These are phyloP conservation scores for Chromoteleia sp. DNA, from an alignment of 2,888 invertebrate species.

Conservation along the genomic window DNA sequence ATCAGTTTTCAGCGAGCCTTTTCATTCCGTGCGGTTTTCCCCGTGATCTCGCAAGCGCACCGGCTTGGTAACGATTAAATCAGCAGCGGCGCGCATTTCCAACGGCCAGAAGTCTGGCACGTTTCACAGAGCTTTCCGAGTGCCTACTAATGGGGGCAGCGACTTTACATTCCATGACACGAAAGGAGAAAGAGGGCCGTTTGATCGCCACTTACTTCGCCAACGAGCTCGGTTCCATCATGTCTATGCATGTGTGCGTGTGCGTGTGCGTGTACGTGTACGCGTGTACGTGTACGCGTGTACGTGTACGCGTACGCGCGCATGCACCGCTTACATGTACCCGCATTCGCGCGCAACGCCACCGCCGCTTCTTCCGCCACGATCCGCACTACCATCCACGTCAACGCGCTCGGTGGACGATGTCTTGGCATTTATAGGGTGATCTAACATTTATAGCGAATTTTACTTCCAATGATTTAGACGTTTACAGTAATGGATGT, in stretches of 20 bases:
- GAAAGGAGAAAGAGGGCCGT: slow-evolving; percentile 61
- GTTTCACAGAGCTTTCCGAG: slow-evolving; percentile 67
- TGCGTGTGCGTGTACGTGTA: background rate
- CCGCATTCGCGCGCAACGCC: background rate
- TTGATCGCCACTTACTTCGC: slow-evolving; percentile 59
- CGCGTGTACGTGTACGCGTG: too few relatives aligned
- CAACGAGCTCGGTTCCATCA: slow-evolving; percentile 51
- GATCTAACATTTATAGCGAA: slow-evolving; percentile 32
- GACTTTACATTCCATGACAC: slow-evolving; percentile 71
- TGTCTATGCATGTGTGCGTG: slow-evolving; percentile 17
- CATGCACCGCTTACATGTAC: background rate
- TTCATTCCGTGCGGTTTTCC: slow-evolving; percentile 45
- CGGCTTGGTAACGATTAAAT: slow-evolving; percentile 66
- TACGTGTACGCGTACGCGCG: background rate
- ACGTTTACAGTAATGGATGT: slow-evolving; percentile 39
- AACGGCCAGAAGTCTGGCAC: slow-evolving; percentile 58
- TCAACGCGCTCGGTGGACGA: slow-evolving; percentile 6
- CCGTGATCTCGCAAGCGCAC: slow-evolving; percentile 5
- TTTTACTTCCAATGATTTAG: slow-evolving; percentile 30
- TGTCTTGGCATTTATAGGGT: slow-evolving; percentile 23
- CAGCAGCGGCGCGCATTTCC: slow-evolving; percentile 51
- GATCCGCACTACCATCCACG: background rate
- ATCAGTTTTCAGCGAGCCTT: slow-evolving; percentile 51
- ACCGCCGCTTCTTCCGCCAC: background rate
- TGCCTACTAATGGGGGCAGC: slow-evolving; percentile 70